Conservation (phyloP, 2,888 invertebrate genomes). For the Drosophila formosana region DNA sequence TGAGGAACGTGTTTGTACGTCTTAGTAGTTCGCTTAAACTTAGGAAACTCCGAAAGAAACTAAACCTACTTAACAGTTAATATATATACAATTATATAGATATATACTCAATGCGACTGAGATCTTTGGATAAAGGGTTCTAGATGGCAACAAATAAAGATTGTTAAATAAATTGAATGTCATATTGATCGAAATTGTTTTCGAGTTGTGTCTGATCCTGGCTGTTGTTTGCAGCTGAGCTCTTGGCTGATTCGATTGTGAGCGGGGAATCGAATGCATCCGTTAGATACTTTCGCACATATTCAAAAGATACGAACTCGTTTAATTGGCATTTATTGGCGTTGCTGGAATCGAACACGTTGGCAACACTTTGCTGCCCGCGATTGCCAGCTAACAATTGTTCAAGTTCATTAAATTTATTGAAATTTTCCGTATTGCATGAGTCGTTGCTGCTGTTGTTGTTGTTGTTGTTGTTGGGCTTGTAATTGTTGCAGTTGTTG, state of each 20-base stretch:
- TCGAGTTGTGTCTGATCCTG: slow-evolving; percentile 61
- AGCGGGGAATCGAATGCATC: slow-evolving; percentile 77
- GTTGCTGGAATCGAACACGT: slow-evolving; percentile 11
- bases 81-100: slow-evolving; percentile 35
- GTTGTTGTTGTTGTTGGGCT: slow-evolving; percentile 37
- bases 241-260: slow-evolving; percentile 35
- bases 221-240: slow-evolving; percentile 43
- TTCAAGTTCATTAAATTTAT: slow-evolving; percentile 81
- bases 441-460: slow-evolving; percentile 36
- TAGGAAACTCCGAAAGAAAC: neutral
- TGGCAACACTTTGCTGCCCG: slow-evolving; percentile 24
- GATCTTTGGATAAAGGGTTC: slow-evolving; percentile 69
- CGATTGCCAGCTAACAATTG: slow-evolving; percentile 61
- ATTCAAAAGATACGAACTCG: slow-evolving; percentile 85
- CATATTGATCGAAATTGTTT: slow-evolving; percentile 83
- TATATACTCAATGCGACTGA: slow-evolving; percentile 64
- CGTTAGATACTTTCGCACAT: slow-evolving; percentile 84
- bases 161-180: slow-evolving; percentile 81
- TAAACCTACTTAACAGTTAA: neutral
- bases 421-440: slow-evolving; percentile 65
- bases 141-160: slow-evolving; percentile 2
- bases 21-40: slow-evolving; percentile 15
- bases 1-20: slow-evolving; percentile 34
- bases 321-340: slow-evolving; percentile 58
- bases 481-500: slow-evolving; percentile 38